Conservation (phyloP, 2,797 vertebrate species). For the Galago senegalensis region DNA sequence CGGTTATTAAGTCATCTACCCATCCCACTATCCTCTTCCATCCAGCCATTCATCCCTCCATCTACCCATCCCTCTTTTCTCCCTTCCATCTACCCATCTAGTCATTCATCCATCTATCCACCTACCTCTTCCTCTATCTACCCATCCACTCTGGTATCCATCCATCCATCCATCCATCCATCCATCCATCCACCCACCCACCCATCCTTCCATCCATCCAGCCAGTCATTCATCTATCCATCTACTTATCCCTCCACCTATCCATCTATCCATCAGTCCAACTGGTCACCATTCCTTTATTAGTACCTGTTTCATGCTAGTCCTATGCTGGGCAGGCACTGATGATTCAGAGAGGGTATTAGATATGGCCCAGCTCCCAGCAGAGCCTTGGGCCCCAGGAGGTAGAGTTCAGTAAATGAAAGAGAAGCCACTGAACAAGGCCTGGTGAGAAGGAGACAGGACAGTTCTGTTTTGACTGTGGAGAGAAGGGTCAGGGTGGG, state of each 20-base stretch:
- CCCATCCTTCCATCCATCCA: no score
- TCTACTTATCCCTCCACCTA: fast-evolving
- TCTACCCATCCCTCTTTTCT: not conserved
- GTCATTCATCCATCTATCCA: no score
- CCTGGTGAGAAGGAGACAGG: not conserved
- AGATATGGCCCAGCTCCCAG: fast-evolving
- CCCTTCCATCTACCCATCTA: no score
- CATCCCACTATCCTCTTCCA: not conserved
- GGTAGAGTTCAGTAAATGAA: not conserved
- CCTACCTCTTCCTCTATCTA: not conserved
- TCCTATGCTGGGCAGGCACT: not conserved
- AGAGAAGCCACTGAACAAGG: not conserved
- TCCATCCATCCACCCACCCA: fast-evolving
- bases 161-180: not conserved
- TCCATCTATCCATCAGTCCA: fast-evolving
- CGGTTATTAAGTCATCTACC: not conserved
- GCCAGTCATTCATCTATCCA: not conserved
- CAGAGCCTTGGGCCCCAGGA: not conserved
- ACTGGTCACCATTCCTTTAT: not conserved
- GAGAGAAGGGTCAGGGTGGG: not conserved
- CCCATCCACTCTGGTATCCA: not conserved
- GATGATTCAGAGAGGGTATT: not conserved
- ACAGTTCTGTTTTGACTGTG: not conserved
- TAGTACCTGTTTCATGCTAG: fast-evolving
- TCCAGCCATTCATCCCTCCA: no score